Conservation (phyloP, 2,888 invertebrate species). For the Acronicta leporina region DNA sequence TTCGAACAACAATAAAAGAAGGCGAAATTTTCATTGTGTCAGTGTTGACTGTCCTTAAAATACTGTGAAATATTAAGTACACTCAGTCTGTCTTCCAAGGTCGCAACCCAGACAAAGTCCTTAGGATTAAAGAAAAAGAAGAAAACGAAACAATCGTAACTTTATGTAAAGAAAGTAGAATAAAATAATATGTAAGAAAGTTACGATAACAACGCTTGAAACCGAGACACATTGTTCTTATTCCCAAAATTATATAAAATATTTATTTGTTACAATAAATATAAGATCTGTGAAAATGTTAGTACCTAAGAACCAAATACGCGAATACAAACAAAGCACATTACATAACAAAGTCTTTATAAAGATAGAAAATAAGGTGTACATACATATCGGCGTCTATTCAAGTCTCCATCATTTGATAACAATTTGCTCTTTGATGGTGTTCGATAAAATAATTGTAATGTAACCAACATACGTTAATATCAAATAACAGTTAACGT, state of each 20-base stretch:
- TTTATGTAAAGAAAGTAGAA: conserved; percentile 35
- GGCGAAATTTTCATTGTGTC: conserved; percentile 59
- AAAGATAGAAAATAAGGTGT: too few relatives aligned
- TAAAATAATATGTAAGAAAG: conserved; percentile 29
- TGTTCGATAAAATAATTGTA: too few relatives aligned
- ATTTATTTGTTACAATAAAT: neutral
- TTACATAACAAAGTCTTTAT: too few relatives aligned
- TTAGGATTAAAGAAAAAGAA: conserved; percentile 41
- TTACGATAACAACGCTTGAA: conserved; percentile 21
- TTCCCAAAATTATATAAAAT: neutral
- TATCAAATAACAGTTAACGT: too few relatives aligned
- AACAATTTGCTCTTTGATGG: too few relatives aligned
- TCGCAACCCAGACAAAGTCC: conserved; percentile 36
- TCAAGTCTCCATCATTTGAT: neutral
- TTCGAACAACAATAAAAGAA: conserved; percentile 56
- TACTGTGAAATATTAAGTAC: conserved; percentile 50
- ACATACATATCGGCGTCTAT: neutral
- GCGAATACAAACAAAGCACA: too few relatives aligned
- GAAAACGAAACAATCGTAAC: conserved; percentile 32
- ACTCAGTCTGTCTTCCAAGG: conserved; percentile 41
- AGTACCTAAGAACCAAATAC: too few relatives aligned
- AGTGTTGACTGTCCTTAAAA: conserved; percentile 55
- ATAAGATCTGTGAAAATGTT: neutral
- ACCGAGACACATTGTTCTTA: conserved; percentile 7
- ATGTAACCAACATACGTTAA: too few relatives aligned